Evolutionary conservation across 2,797 vertebrate species (phyloP).

Genomic region (Cirrhinus mrigala): DNA sequence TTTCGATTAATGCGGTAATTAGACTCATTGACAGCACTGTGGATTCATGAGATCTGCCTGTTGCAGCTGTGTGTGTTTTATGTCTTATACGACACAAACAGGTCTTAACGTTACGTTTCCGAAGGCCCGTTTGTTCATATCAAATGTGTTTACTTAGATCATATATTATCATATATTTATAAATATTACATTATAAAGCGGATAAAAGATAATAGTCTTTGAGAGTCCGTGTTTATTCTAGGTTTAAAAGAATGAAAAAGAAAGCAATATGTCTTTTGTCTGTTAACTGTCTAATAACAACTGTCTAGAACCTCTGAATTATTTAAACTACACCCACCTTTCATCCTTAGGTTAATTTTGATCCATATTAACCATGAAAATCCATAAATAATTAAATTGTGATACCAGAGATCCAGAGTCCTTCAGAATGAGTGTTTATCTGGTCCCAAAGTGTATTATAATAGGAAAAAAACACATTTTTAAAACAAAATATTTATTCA

Average conservation of each 20-base stretch:
- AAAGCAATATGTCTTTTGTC: background rate
- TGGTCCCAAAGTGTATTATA: background rate
- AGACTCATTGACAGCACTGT: constrained; percentile 33
- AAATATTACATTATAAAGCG: background rate
- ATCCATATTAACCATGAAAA: background rate
- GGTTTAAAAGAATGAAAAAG: background rate
- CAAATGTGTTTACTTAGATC: background rate
- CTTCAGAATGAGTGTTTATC: background rate
- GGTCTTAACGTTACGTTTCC: background rate
- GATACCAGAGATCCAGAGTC: background rate
- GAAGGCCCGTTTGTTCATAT: background rate
- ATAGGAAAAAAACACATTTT: background rate
- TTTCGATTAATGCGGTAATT: constrained; percentile 13
- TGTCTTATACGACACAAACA: background rate
- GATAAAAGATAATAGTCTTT: background rate
- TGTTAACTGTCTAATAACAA: no score
- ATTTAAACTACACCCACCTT: background rate
- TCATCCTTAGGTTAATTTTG: background rate
- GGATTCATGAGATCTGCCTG: constrained; percentile 25
- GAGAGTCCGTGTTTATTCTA: background rate
- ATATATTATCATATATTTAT: background rate
- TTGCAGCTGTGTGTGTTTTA: constrained; percentile 10
- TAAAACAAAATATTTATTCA: background rate
- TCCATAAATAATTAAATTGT: background rate
- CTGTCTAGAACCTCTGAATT: background rate